Evolutionary conservation across 1,140 invertebrate genomes (phyloP).

Genomic region (Psix sp.): DNA sequence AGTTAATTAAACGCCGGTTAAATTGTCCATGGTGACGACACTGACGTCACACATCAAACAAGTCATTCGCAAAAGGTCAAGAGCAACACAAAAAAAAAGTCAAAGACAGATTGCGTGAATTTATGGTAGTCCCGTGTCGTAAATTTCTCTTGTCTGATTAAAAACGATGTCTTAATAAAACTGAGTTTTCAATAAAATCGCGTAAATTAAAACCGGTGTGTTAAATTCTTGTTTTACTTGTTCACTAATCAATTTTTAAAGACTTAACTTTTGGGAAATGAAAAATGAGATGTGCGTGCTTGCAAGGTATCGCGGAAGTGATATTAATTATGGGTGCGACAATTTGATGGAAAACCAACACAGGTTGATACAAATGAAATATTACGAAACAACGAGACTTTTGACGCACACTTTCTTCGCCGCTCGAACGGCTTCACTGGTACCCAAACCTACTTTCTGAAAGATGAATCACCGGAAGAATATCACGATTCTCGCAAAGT

Average conservation of each 20-base stretch:
- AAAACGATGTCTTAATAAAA: not conserved
- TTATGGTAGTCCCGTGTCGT: not conserved
- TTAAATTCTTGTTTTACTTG: too few species aligned
- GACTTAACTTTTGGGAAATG: too few species aligned
- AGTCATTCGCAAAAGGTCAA: not conserved
- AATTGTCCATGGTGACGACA: not conserved
- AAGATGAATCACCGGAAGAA: conserved; percentile 55
- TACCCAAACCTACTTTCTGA: conserved; percentile 44
- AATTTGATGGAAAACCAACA: too few species aligned
- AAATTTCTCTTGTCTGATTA: not conserved
- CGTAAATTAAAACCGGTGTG: too few species aligned
- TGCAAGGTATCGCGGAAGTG: too few species aligned
- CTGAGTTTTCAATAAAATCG: not conserved
- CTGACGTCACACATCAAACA: not conserved
- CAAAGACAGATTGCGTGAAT: not conserved
- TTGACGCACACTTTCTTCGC: conserved; percentile 31
- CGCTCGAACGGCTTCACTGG: conserved; percentile 23
- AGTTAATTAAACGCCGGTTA: not conserved
- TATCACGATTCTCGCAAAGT: conserved; percentile 38
- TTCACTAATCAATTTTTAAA: too few species aligned
- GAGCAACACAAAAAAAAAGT: not conserved
- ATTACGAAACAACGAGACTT: conserved; percentile 27
- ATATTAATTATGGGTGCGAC: too few species aligned
- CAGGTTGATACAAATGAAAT: conserved; percentile 4
- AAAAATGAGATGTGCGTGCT: too few species aligned